Evolutionary conservation across 2,888 invertebrate species (phyloP), one percentile per base, ranked within the genome.

Genomic region (Leptothorax acervorum): DNA sequence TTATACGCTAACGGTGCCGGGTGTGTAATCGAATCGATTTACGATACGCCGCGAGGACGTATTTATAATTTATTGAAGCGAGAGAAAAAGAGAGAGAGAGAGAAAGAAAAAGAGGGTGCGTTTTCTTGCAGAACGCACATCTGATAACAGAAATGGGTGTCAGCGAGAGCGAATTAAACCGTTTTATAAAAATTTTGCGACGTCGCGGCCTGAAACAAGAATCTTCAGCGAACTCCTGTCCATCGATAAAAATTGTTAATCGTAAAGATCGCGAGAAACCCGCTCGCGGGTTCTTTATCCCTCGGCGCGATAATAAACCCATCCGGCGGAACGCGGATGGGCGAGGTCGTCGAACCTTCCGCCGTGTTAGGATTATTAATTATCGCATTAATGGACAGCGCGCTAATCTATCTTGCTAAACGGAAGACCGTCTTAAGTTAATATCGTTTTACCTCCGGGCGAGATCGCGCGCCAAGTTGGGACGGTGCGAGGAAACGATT

Each of bases 281-380:
- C 18, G 42, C 11, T 51, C 12, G 9, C n/a, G 31, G 28, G 31
- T 45, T 45, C n/a, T 53, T 66, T 65, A 42, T 68, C 39, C 68
- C 12, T 31, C 12, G 4, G n/a, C 28, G 68, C 48, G 78, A 53
- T 42, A 53, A 81, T 63, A 51, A 82, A 82, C 23, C 63, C 51
- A 48, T 73, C 53, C 45, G 73, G 6, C 55, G 55, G 15, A 45
- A 51, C 66, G 65, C 75, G 23, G 23, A 15, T 55, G 42, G 45
- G 12, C 18, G 55, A 75, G 65, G 53, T 73, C 66, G 63, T 62
- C 74, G 75, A 85, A 85, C 86, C 63, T 62, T 35, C 45, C 74
- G 18, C 2, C 71, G 42, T 55, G 42, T 73, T 73, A 73, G 87
- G 88, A 88, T 91, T 91, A 92, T 92, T 92, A 92, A 92, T 92